phyloP scores from a whole-genome alignment of 2,888 invertebrate genomes.

The Teleiodes luculella region DNA sequence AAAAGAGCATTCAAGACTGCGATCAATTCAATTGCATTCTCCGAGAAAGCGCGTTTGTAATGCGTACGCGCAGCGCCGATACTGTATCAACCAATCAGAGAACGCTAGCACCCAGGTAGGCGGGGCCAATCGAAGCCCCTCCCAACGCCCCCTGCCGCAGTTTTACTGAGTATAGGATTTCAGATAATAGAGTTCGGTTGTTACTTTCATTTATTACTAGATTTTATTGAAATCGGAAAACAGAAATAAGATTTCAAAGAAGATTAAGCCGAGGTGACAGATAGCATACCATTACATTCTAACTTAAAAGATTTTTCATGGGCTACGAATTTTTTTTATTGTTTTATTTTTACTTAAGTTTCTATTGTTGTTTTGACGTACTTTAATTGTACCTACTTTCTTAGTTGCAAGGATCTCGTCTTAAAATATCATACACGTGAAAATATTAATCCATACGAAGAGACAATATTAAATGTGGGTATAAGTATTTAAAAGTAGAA shows the following conservation, averaged over 20 bases:
- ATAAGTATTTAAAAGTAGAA: too few species aligned
- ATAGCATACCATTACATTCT: neutral
- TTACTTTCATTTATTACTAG: constrained; percentile 42
- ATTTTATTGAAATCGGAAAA: constrained; percentile 50
- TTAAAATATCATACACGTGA: too few species aligned
- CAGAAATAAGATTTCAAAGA: constrained; percentile 38
- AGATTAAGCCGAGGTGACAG: too few species aligned
- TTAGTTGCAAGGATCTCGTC: too few species aligned
- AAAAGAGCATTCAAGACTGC: constrained; percentile 53
- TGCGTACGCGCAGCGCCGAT: constrained; percentile 50
- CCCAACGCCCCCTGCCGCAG: constrained; percentile 59
- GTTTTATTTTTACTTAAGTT: too few species aligned
- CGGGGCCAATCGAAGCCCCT: constrained; percentile 35
- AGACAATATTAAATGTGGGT: too few species aligned
- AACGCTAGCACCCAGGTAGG: constrained; percentile 41
- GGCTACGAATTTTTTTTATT: too few species aligned
- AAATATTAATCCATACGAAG: too few species aligned
- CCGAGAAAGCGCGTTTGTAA: constrained; percentile 35
- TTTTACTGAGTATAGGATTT: constrained; percentile 57
- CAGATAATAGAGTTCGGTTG: constrained; percentile 56
- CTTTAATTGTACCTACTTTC: too few species aligned
- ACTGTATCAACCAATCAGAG: constrained; percentile 52
- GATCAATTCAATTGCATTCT: constrained; percentile 64
- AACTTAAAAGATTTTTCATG: neutral
- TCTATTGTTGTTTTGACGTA: too few species aligned